A percentile compares a stretch with the other conserved stretches of the same genome.
phyloP scores from a whole-genome alignment of 2,888 invertebrate genomes.

The Bugula neritina region DNA sequence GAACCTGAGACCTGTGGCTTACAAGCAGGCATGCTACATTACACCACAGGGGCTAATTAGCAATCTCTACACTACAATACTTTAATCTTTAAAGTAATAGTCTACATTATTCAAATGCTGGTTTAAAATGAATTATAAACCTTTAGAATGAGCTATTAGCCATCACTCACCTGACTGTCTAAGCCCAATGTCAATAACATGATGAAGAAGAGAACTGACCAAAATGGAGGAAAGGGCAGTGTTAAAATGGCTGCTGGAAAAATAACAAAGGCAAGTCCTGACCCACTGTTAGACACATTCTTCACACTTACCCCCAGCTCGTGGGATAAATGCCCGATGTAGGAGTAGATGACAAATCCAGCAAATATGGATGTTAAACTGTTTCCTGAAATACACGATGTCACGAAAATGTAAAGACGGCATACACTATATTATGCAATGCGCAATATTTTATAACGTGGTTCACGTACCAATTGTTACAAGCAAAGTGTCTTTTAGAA shows the following conservation, averaged over 20 bases:
- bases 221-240: slow-evolving; percentile 45
- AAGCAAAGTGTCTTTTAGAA: slow-evolving; percentile 4
- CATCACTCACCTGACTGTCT: slow-evolving; percentile 36
- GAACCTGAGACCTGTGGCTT: too few relatives aligned
- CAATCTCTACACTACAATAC: too few relatives aligned
- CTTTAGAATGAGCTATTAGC: too few relatives aligned
- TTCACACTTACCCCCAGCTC: neutral
- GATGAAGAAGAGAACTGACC: slow-evolving; percentile 50
- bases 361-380: slow-evolving; percentile 21
- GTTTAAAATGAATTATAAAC: too few relatives aligned
- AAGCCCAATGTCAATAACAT: slow-evolving; percentile 51
- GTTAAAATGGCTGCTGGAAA: slow-evolving; percentile 37
- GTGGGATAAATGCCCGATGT: slow-evolving; percentile 5
- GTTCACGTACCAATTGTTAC: slow-evolving; percentile 3
- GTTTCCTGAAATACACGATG: neutral
- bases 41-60: too few relatives aligned
- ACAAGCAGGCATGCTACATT: too few relatives aligned
- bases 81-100: too few relatives aligned
- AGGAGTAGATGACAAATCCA: slow-evolving; percentile 24
- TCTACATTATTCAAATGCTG: too few relatives aligned
- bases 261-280: slow-evolving; percentile 14
- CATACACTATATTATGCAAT: neutral
- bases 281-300: neutral
- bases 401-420: neutral
- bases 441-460: neutral